Evolutionary conservation across 2,888 invertebrate species (phyloP).

Genomic region (Caenorhabditis zanzibari): DNA sequence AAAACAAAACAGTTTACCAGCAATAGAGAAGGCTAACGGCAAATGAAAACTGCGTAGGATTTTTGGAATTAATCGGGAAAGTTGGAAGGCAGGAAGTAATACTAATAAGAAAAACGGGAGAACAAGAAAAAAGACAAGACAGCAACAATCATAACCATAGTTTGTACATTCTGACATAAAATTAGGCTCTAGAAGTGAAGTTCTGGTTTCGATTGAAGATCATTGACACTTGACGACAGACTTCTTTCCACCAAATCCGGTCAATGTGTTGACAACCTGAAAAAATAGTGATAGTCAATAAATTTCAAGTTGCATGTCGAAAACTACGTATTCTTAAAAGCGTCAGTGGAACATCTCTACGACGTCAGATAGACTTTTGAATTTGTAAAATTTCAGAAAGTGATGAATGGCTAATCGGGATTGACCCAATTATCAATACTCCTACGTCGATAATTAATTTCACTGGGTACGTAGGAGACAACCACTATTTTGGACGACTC

Average conservation of each 20-base stretch:
- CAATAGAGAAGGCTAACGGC: conserved; percentile 18
- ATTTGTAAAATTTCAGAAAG: not conserved
- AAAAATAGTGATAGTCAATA: conserved; percentile 24
- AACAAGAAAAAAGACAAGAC: conserved; percentile 9
- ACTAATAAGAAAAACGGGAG: conserved; percentile 4
- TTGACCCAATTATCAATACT: not conserved
- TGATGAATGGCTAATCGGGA: not conserved
- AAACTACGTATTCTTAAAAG: not conserved
- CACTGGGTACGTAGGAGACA: conserved; percentile 1
- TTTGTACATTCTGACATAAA: conserved; percentile 42
- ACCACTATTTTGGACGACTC: conserved; percentile 29
- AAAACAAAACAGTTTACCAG: conserved; percentile 24
- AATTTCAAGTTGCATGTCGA: conserved; percentile 10
- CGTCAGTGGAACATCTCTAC: conserved; percentile 4
- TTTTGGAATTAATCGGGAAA: conserved; percentile 18
- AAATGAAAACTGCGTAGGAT: conserved; percentile 38
- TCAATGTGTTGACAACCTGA: conserved; percentile 51
- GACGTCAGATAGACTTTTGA: conserved; percentile 19
- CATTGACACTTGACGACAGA: conserved; percentile 51
- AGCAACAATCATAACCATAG: conserved; percentile 26
- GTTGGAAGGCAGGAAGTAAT: conserved; percentile 1
- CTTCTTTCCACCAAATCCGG: conserved; percentile 46
- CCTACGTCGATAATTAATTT: conserved; percentile 48
- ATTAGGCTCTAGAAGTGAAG: not conserved
- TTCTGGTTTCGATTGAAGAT: conserved; percentile 1